A percentile compares a stretch with the other conserved stretches of the same genome.
Conservation (phyloP, 2,797 vertebrate genomes). For the Hydrophis major region DNA sequence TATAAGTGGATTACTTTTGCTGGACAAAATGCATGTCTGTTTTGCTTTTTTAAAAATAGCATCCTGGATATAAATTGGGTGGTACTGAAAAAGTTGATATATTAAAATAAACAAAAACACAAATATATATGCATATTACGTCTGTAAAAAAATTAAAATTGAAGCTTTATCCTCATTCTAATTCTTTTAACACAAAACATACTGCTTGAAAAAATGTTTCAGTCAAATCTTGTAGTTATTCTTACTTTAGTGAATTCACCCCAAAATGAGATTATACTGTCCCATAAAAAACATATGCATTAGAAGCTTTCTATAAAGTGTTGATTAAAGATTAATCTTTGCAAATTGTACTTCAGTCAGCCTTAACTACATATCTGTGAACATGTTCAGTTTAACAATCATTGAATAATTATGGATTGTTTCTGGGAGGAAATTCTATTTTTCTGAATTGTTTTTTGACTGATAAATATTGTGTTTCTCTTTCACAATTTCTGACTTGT, state of each 20-base stretch:
- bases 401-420: not conserved
- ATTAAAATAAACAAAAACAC: not conserved
- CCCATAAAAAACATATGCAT: not conserved
- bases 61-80: not conserved
- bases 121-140: not conserved
- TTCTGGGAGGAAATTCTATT: not conserved
- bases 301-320: not conserved
- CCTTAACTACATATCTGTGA: not conserved
- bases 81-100: not conserved
- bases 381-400: not conserved
- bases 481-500: not conserved
- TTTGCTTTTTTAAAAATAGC: not conserved
- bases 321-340: not conserved
- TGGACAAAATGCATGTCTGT: not conserved
- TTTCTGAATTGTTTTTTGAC: not conserved
- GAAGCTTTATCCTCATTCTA: not conserved
- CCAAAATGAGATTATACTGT: not conserved
- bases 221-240: not conserved
- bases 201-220: not conserved
- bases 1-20: not conserved
- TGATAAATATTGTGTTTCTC: not conserved
- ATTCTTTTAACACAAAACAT: conserved; percentile 1
- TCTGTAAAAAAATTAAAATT: not conserved
- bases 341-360: not conserved
- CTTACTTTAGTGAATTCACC: not conserved